Evolutionary conservation across 2,797 vertebrate species (phyloP).

Genomic region (Rhynchotus rufescens): DNA sequence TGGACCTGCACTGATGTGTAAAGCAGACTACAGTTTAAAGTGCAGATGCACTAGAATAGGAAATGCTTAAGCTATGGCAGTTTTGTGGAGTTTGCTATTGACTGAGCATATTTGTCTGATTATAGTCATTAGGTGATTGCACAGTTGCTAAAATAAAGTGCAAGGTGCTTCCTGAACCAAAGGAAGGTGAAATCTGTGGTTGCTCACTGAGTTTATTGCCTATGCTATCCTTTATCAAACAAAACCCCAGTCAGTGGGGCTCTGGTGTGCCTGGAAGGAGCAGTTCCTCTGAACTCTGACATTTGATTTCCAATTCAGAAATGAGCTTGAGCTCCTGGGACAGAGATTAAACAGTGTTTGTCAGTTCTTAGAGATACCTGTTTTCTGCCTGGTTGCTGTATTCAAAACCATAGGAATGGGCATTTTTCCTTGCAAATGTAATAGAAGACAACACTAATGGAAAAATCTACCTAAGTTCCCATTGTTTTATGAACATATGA

Average conservation of each 20-base stretch:
- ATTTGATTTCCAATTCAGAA: background rate
- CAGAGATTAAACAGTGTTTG: background rate
- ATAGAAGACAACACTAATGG: background rate
- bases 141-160: background rate
- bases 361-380: slow-evolving; percentile 10
- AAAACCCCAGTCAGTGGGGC: background rate
- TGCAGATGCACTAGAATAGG: background rate
- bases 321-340: background rate
- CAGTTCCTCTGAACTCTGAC: background rate
- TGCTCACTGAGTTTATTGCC: fast-evolving
- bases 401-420: background rate
- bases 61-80: background rate
- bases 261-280: background rate
- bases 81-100: background rate
- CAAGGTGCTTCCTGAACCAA: background rate
- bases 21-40: background rate
- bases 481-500: slow-evolving; percentile 4
- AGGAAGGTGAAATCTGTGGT: background rate
- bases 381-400: background rate
- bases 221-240: background rate
- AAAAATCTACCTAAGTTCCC: background rate
- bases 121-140: background rate
- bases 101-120: background rate
- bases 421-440: background rate
- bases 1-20: background rate